Evolutionary conservation across 2,797 vertebrate species (phyloP), one percentile per base, ranked within the genome.

Genomic region (Garrulus glandarius): DNA sequence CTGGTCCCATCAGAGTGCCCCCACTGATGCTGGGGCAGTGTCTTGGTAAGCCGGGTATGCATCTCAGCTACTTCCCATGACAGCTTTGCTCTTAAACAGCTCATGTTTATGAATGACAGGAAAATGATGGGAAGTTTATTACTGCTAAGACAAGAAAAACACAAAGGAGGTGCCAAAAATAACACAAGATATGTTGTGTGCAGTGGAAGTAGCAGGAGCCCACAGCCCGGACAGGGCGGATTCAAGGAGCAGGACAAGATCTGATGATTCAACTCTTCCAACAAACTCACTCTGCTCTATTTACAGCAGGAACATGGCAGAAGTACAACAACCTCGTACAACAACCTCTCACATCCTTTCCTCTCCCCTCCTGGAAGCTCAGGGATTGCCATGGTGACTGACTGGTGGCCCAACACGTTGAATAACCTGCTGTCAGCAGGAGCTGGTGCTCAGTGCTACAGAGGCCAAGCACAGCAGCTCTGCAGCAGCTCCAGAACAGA

Each of bases 191-290:
- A 18, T 52, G 36, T 13, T 47, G 50, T 30, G 69, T 46, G 87
- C 80, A 71, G 3, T 9, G 14, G 36, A 50, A 86, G 84, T 4
- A 70, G 68, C 71, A 83, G 47, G 47, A 94, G 43, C 60, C 47
- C 37, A 1, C 15, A 36, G 43, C 5, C 47, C 49, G 44, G 49
- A 15, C 50, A 49, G 70, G 47, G 60, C 0, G 1, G 26, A 18
- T 19, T 72, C 0, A 0, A 87, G 49, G 3, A 3, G 3, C 44
- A 23, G 85, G 72, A 87, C 55, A 68, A 90, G 72, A 65, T 5
- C 55, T 55, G 55, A 61, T 87, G 87, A 92, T 61, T 94, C 77
- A 90, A 44, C 69, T 61, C 69, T 76, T 56, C 90, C 36, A 2
- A 17, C 24, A 71, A 83, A 47, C 57, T 74, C 57, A 18, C 46